Percentiles rank a stretch among this genome's conserved stretches.
Evolutionary conservation across 2,113 vertebrate genomes (phyloP).

Genomic region (Tauraco erythrolophus): DNA sequence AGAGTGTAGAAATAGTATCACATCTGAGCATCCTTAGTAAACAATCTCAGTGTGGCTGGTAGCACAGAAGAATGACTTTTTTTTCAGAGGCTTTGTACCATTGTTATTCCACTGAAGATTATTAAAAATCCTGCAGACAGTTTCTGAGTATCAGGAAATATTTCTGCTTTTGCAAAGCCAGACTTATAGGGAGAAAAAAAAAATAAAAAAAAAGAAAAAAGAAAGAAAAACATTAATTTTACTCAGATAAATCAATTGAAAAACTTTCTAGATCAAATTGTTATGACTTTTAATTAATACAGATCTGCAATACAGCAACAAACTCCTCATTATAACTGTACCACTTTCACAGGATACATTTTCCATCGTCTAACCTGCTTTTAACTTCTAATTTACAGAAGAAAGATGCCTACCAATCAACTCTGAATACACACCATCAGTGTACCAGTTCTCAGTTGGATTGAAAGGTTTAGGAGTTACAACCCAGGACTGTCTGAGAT

Average conservation of each 20-base stretch:
- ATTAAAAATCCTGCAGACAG: neutral
- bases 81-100: neutral
- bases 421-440: neutral
- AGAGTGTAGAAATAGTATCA: neutral
- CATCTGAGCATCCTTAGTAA: neutral
- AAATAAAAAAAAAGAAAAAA: neutral
- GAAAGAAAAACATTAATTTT: neutral
- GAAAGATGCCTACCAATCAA: neutral
- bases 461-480: neutral
- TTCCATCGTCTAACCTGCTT: neutral
- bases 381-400: neutral
- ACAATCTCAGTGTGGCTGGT: neutral
- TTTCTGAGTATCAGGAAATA: neutral
- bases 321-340: neutral
- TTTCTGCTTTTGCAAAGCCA: neutral
- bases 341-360: neutral
- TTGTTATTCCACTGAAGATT: neutral
- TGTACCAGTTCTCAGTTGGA: neutral
- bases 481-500: neutral
- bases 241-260: neutral
- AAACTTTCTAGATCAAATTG: neutral
- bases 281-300: neutral
- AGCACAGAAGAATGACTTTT: neutral
- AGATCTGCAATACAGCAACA: neutral
- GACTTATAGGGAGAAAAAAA: fast-evolving